A percentile compares a stretch with the other conserved stretches of the same genome.
Evolutionary conservation across 2,888 invertebrate species (phyloP).

Genomic region (Drosophila peninsularis): DNA sequence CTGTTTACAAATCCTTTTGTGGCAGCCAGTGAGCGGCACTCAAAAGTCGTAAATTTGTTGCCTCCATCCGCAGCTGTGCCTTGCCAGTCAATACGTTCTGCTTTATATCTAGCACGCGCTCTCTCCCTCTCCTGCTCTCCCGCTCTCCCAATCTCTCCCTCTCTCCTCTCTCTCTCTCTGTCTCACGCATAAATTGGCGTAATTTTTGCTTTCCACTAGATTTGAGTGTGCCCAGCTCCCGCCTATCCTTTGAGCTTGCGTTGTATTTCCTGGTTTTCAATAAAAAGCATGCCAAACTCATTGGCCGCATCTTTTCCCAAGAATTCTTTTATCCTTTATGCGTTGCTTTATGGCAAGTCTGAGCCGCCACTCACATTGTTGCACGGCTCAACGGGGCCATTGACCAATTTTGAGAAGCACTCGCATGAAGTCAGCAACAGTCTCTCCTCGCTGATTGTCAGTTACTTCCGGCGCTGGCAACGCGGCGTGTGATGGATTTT

Average conservation of each 20-base stretch:
- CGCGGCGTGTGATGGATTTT: not conserved
- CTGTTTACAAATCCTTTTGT: slow-evolving; percentile 38
- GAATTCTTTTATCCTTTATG: slow-evolving; percentile 33
- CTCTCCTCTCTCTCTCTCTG: not conserved
- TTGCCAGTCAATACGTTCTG: slow-evolving; percentile 14
- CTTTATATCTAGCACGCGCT: slow-evolving; percentile 1
- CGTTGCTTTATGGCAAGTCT: slow-evolving; percentile 19
- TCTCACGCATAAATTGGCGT: slow-evolving; percentile 46
- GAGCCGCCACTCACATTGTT: slow-evolving; percentile 11
- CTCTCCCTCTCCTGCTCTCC: not conserved
- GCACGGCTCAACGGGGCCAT: slow-evolving; percentile 7
- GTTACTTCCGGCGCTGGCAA: not conserved
- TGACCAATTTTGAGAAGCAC: slow-evolving; percentile 7
- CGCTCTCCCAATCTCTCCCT: not conserved
- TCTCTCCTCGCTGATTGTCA: not conserved
- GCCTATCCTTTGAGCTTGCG: slow-evolving; percentile 28
- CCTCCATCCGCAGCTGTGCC: not conserved
- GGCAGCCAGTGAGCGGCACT: slow-evolving; percentile 14
- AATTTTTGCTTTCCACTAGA: slow-evolving; percentile 64
- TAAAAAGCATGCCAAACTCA: slow-evolving; percentile 21
- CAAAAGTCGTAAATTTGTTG: slow-evolving; percentile 41
- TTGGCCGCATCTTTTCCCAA: slow-evolving; percentile 18
- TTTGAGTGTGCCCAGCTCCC: slow-evolving; percentile 53
- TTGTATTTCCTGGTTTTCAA: slow-evolving; percentile 5
- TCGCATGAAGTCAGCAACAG: slow-evolving; percentile 21